Conservation (phyloP, 1,140 invertebrate species). For the Dendrolimus kikuchii region DNA sequence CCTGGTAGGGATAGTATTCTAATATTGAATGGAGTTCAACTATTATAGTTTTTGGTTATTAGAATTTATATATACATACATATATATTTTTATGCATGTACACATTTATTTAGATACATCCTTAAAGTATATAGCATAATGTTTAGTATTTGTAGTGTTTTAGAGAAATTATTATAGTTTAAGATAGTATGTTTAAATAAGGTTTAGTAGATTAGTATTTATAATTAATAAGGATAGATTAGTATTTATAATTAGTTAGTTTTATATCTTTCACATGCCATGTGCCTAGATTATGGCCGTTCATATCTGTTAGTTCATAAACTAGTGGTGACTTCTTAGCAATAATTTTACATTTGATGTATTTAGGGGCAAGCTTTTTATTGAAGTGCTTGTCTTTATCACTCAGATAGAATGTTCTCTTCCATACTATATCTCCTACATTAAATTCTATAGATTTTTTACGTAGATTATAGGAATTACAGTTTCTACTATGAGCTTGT, state of each 20-base stretch:
- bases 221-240: too few relatives aligned
- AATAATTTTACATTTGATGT: constrained; percentile 13
- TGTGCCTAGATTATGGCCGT: constrained; percentile 6
- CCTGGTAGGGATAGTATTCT: too few relatives aligned
- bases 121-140: too few relatives aligned
- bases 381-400: constrained; percentile 13
- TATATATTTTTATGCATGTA: too few relatives aligned
- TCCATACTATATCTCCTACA: constrained; percentile 19
- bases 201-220: too few relatives aligned
- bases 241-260: constrained; percentile 3
- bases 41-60: too few relatives aligned
- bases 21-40: too few relatives aligned
- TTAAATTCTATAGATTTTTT: constrained; percentile 11
- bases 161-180: too few relatives aligned
- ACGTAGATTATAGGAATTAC: constrained; percentile 12
- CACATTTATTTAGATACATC: too few relatives aligned
- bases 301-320: constrained; percentile 14
- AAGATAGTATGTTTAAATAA: too few relatives aligned
- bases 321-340: constrained; percentile 11
- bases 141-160: too few relatives aligned
- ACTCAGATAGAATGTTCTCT: constrained; percentile 13
- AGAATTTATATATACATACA: too few relatives aligned
- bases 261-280: constrained; percentile 22
- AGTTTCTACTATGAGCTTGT: constrained; percentile 10
- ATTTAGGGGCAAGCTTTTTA: constrained; percentile 21